Conservation (phyloP, 2,888 invertebrate species). For the Hofmannophila pseudospretella region DNA sequence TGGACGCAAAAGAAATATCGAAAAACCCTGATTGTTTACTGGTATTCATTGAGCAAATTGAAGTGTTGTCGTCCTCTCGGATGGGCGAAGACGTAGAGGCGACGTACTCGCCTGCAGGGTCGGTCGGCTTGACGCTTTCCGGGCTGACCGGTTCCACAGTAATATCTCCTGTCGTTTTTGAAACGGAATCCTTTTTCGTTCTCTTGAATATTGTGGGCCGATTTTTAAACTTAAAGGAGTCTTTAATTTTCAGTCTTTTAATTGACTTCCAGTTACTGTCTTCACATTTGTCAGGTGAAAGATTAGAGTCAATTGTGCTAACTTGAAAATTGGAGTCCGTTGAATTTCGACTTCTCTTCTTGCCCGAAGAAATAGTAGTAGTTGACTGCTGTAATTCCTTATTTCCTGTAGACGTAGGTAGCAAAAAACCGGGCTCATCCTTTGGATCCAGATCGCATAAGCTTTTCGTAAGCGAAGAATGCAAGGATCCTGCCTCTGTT, state of each 20-base stretch:
- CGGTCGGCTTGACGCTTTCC: conserved; percentile 60
- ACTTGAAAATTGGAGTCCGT: conserved; percentile 70
- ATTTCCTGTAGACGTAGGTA: conserved; percentile 49
- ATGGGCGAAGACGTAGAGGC: conserved; percentile 70
- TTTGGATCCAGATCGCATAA: conserved; percentile 67
- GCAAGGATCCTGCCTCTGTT: conserved; percentile 59
- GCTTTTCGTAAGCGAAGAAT: conserved; percentile 67
- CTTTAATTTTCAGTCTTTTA: conserved; percentile 71
- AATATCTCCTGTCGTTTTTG: conserved; percentile 60
- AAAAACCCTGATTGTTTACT: conserved; percentile 73
- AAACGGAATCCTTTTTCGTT: conserved; percentile 60
- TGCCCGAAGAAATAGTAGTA: conserved; percentile 68
- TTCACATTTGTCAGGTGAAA: conserved; percentile 65
- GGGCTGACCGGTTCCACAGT: conserved; percentile 63
- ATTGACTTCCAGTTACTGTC: conserved; percentile 74
- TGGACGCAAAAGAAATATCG: conserved; percentile 69
- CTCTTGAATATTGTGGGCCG: conserved; percentile 69
- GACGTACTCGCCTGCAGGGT: conserved; percentile 61
- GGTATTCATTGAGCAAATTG: conserved; percentile 66
- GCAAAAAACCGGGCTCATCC: conserved; percentile 53
- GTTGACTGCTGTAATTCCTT: conserved; percentile 65
- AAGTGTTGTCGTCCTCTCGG: conserved; percentile 65
- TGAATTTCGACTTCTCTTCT: conserved; percentile 70
- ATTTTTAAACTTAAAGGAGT: conserved; percentile 73
- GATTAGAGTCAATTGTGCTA: conserved; percentile 52